These are phyloP conservation scores for Anthoptus insignis DNA, from an alignment of 2,888 invertebrate species.

Conservation along the genomic window DNA sequence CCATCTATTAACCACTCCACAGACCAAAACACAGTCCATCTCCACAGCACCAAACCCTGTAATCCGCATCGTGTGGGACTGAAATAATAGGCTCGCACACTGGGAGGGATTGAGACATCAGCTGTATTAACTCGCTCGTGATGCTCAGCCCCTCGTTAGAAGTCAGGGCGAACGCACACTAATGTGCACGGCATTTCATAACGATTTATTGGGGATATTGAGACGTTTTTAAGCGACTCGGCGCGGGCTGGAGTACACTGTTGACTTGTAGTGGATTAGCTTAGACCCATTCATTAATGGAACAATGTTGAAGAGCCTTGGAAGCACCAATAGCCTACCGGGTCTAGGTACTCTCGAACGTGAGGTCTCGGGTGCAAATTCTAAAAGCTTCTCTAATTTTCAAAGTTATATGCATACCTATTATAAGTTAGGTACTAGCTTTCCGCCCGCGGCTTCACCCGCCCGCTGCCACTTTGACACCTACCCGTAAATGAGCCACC, in stretches of 20 bases:
- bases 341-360: no score
- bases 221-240: background rate
- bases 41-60: conserved; percentile 58
- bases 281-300: no score
- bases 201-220: conserved; percentile 23
- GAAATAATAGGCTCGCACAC: conserved; percentile 85
- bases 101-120: conserved; percentile 88
- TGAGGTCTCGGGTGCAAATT: no score
- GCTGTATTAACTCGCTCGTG: conserved; percentile 68
- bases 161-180: conserved; percentile 38
- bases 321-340: no score
- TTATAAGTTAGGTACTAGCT: no score
- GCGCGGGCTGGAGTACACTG: background rate
- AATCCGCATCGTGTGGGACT: conserved; percentile 79
- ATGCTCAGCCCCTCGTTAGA: conserved; percentile 53
- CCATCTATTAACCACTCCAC: background rate
- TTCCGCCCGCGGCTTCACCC: no score
- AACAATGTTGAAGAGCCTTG: no score
- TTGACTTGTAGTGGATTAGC: no score
- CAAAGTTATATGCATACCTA: no score
- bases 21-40: conserved; percentile 49
- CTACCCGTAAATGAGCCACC: no score
- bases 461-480: no score
- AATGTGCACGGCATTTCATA: conserved; percentile 22
- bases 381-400: no score